These are phyloP conservation scores for Cydia splendana DNA, from an alignment of 1,140 invertebrate species.

Conservation along the genomic window DNA sequence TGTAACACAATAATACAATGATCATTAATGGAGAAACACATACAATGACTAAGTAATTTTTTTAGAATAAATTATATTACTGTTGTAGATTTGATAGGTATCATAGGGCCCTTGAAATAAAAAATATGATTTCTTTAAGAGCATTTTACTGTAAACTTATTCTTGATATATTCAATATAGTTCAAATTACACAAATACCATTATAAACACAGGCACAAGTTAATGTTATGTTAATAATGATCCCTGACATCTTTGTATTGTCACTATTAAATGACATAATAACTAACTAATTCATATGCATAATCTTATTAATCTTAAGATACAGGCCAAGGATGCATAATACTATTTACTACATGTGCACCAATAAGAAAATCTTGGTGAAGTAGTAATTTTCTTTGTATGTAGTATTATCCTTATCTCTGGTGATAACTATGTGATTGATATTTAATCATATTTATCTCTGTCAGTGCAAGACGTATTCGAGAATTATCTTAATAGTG, in stretches of 20 bases:
- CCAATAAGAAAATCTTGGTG: not conserved
- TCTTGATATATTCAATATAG: not conserved
- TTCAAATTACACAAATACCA: not conserved
- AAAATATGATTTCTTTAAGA: too few species aligned
- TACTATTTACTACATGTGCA: not conserved
- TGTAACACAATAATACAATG: too few species aligned
- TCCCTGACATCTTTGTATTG: not conserved
- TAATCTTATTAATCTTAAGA: slow-evolving; percentile 10
- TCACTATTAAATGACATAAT: slow-evolving; percentile 6
- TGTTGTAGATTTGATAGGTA: too few species aligned
- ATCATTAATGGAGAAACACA: too few species aligned
- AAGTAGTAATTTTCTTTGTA: slow-evolving; percentile 22
- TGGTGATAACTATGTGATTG: slow-evolving; percentile 9
- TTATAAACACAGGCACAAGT: not conserved
- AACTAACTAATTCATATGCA: slow-evolving; percentile 19
- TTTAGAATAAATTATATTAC: too few species aligned
- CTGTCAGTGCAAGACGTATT: slow-evolving; percentile 3
- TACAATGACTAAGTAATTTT: too few species aligned
- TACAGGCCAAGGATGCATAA: slow-evolving; percentile 20
- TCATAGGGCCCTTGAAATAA: too few species aligned
- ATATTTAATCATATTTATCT: slow-evolving; percentile 6
- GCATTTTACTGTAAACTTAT: too few species aligned
- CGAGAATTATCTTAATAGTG: not conserved
- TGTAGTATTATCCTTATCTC: slow-evolving; percentile 6
- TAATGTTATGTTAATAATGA: not conserved